Base-by-base conservation (phyloP, 2,113 vertebrate species). In the Psophia crepitans region DNA sequence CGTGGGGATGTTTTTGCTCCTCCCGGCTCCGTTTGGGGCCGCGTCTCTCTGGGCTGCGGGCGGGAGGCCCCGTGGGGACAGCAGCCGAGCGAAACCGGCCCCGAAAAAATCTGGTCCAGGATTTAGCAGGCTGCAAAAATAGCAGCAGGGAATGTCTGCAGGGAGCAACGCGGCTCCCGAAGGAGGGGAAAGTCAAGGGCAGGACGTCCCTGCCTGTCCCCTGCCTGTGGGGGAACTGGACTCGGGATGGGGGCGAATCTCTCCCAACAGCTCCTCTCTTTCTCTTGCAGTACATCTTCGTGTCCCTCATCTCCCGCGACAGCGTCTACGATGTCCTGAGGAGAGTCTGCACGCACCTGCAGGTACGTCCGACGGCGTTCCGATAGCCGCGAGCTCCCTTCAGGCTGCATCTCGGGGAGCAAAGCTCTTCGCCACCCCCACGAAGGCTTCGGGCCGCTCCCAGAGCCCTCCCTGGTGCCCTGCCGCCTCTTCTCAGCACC, bases 251-350 rank as follows among this genome's bases (percentile, higher is more conserved):
- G n/a, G 18, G 12, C 2, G 4, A 61, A 14, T 41, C 30, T 61
- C 41, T 96, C 53, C 78, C 6, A 2, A 11, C 41, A 80, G 28
- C 43, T 46, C 46, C 4, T 70, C 63, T 92, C 35, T 70, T 84
- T 75, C 41, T 82, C 69, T 97, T 84, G 46, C 98, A 99, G 99
- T 99, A 99, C 85, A 98, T 99, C 48, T 99, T 99, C 4, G 99
- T 99, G 68, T 99, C 99, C 26, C 97, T 99, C 90, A 98, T 99
- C 58, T 99, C 99, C 86, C 98, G 99, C 48, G 99, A 99, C 98
- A 99, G 99, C 1, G 99, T 99, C 5, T 99, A 99, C 12, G 99
- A 99, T 0, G 98, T 99, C 83, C 98, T 99, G 69, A 98, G 98
- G 83, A 98, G 98, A 96, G 99, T 99, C 97, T 99, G 99, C 97